Evolutionary conservation across 1,140 invertebrate genomes (phyloP), one percentile per base, ranked within the genome.

Genomic region (Eufriesea mexicana): DNA sequence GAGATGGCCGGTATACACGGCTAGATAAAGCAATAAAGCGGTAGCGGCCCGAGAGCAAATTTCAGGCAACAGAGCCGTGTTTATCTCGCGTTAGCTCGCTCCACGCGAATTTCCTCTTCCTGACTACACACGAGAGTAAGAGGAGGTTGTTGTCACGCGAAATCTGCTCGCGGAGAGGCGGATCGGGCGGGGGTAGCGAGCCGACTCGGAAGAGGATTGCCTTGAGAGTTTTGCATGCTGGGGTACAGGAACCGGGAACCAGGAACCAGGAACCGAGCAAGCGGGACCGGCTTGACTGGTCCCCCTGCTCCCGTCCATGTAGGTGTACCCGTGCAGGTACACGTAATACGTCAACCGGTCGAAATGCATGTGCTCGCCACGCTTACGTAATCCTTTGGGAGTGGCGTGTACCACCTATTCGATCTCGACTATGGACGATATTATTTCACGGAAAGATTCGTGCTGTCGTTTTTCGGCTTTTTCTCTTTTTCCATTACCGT

Each of bases 231-330:
- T 89, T 79, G 85, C 84, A 84, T 75, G 67, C 72, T 68, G 75
- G 78, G 79, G 64, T 57, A 88, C 84, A 86, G 87, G 87, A 88
- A 89, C 87, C 78, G 81, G 88, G 82, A 89, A 89, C 82, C 87
- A 87, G 88, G 87, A 89, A 89, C 87, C 82, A 89, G 88, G 87
- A 89, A 89, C 87, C 67, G 84, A 78, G 62, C 67, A 2, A 47
- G 28, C 74, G 51, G 59, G 87, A 89, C 88, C 87, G 87, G 88
- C 85, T 89, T 89, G 88, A 89, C 88, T 85, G 87, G 87, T 89
- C 78, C 87, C 80, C 35, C 42, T 61, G 1, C 76, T 70, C 16
- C 25, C 45, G 20, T 71, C 86, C 79, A 79, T 68, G 84, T 89
- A 78, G 79, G 73, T 88, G 77, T 84, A 78, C 49, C 47, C 23